Conservation (phyloP, 1,140 invertebrate species). For the Macrostomum lignano region DNA sequence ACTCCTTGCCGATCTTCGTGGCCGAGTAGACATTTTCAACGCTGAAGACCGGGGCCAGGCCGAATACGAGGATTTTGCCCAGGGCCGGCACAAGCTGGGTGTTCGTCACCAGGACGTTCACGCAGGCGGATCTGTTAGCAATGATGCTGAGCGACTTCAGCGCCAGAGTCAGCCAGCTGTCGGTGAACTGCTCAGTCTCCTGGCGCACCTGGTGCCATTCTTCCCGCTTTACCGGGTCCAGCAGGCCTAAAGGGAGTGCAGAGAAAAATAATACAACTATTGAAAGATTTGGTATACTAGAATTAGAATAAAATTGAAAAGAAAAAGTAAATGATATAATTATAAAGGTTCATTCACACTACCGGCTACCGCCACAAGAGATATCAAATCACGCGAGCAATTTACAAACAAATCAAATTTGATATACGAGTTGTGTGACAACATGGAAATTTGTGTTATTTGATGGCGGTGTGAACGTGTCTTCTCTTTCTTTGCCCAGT, state of each 20-base stretch:
- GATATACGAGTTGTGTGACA: too few relatives aligned
- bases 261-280: too few relatives aligned
- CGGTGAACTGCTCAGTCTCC: constrained; percentile 67
- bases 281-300: neutral
- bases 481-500: too few relatives aligned
- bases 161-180: constrained; percentile 68
- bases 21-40: constrained; percentile 91
- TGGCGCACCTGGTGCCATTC: constrained; percentile 62
- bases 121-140: constrained; percentile 48
- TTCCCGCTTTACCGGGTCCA: constrained; percentile 51
- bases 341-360: too few relatives aligned
- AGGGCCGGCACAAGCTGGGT: constrained; percentile 71
- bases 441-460: too few relatives aligned
- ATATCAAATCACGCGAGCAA: too few relatives aligned
- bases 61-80: constrained; percentile 67
- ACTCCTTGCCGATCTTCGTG: constrained; percentile 90
- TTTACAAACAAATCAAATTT: too few relatives aligned
- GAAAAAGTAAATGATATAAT: too few relatives aligned
- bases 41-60: constrained; percentile 61
- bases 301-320: neutral
- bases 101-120: constrained; percentile 76
- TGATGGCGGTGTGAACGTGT: too few relatives aligned
- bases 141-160: constrained; percentile 64
- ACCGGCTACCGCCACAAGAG: too few relatives aligned
- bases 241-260: too few relatives aligned